Conservation (phyloP, 2,113 vertebrate species). For the Aspidoscelis tigris region DNA sequence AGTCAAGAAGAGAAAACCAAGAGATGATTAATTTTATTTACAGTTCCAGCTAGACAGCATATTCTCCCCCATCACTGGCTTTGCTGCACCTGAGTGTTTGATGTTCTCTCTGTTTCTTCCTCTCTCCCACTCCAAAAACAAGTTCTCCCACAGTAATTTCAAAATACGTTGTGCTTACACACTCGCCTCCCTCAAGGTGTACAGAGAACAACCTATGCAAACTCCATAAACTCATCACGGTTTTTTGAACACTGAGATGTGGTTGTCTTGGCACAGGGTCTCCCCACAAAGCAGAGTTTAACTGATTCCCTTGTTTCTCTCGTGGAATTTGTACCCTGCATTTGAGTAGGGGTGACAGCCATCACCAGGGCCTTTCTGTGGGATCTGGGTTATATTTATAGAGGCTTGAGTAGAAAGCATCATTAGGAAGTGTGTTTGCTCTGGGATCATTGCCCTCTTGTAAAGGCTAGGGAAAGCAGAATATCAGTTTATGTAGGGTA, state of each 20-base stretch:
- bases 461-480: not conserved
- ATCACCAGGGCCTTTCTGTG: not conserved
- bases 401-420: not conserved
- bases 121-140: not conserved
- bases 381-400: not conserved
- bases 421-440: not conserved
- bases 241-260: too few relatives aligned
- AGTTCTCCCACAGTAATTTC: not conserved
- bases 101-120: not conserved
- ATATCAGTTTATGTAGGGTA: not conserved
- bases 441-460: not conserved
- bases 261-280: not conserved
- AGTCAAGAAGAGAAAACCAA: slow-evolving; percentile 34
- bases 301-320: not conserved
- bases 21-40: slow-evolving; percentile 33
- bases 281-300: not conserved
- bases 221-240: not conserved
- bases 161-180: not conserved
- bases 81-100: not conserved
- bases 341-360: not conserved
- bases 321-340: not conserved
- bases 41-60: not conserved
- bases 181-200: not conserved
- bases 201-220: not conserved
- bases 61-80: not conserved